Evolutionary conservation across 2,888 invertebrate species (phyloP).

Genomic region (Leptinotarsa haldemani): DNA sequence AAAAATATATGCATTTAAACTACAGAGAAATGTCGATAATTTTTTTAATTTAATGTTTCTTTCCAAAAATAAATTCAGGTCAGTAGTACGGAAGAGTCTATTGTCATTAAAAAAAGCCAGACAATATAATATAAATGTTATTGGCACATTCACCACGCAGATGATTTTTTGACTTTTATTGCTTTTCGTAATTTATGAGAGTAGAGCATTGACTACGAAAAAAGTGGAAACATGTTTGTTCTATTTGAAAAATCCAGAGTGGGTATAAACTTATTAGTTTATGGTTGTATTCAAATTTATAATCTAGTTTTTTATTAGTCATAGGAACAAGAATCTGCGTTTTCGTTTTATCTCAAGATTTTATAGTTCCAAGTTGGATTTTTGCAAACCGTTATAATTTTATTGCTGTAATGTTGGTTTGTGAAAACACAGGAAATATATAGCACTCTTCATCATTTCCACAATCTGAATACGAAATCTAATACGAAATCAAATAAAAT

Average conservation of each 20-base stretch:
- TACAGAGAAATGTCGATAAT: too few species aligned
- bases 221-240: slow-evolving; percentile 31
- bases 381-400: slow-evolving; percentile 8
- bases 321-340: slow-evolving; percentile 12
- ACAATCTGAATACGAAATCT: neutral
- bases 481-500: neutral
- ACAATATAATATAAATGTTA: slow-evolving; percentile 60
- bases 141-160: slow-evolving; percentile 58
- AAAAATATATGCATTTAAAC: too few species aligned
- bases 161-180: slow-evolving; percentile 41
- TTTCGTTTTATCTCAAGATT: slow-evolving; percentile 1
- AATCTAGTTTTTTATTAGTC: slow-evolving; percentile 16
- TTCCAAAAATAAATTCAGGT: slow-evolving; percentile 50
- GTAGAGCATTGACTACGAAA: slow-evolving; percentile 14
- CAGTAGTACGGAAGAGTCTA: slow-evolving; percentile 61
- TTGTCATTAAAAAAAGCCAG: slow-evolving; percentile 53
- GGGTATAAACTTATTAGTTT: slow-evolving; percentile 27
- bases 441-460: neutral
- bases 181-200: slow-evolving; percentile 41
- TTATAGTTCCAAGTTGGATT: slow-evolving; percentile 7
- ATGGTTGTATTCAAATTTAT: slow-evolving; percentile 25
- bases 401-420: neutral
- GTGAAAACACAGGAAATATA: neutral
- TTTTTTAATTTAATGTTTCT: too few species aligned
- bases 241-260: slow-evolving; percentile 8